These are phyloP conservation scores for Caenorhabditis becei DNA, from an alignment of 2,888 invertebrate species.

Conservation along the genomic window DNA sequence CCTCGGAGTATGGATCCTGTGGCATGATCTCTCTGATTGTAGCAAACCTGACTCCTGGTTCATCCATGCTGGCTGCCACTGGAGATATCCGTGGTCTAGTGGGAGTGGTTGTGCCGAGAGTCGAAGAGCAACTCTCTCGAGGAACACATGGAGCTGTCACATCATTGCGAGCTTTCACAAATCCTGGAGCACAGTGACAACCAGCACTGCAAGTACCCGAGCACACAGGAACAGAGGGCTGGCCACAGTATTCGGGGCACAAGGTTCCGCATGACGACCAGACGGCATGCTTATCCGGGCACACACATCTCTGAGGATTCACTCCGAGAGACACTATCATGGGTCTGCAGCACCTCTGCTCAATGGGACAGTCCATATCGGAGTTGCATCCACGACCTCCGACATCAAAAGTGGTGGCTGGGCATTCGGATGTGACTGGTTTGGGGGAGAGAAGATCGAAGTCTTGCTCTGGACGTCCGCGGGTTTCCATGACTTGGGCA, in stretches of 20 bases:
- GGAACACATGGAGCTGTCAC: slow-evolving; percentile 71
- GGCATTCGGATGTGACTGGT: slow-evolving; percentile 56
- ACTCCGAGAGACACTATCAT: slow-evolving; percentile 69
- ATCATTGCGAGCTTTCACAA: slow-evolving; percentile 67
- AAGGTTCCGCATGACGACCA: slow-evolving; percentile 71
- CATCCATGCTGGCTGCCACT: slow-evolving; percentile 60
- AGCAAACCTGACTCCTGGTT: slow-evolving; percentile 38
- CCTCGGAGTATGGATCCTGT: slow-evolving; percentile 49
- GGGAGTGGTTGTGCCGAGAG: slow-evolving; percentile 11
- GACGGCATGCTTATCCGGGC: slow-evolving; percentile 70
- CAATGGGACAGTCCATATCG: slow-evolving; percentile 69
- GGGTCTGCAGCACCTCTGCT: slow-evolving; percentile 61
- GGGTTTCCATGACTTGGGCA: slow-evolving; percentile 23
- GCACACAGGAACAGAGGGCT: slow-evolving; percentile 70
- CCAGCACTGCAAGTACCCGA: slow-evolving; percentile 70
- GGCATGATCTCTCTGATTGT: slow-evolving; percentile 62
- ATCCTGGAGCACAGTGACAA: slow-evolving; percentile 72
- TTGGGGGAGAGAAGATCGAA: slow-evolving; percentile 26
- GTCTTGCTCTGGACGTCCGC: slow-evolving; percentile 15
- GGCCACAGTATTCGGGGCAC: slow-evolving; percentile 74
- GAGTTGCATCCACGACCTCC: slow-evolving; percentile 66
- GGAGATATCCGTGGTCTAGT: slow-evolving; percentile 34
- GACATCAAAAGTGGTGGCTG: slow-evolving; percentile 69
- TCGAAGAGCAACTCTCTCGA: slow-evolving; percentile 61
- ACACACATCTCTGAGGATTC: slow-evolving; percentile 70